Percentiles rank a stretch among this genome's conserved stretches.
Conservation (phyloP, 1,140 invertebrate genomes). For the Nylanderia fulva region DNA sequence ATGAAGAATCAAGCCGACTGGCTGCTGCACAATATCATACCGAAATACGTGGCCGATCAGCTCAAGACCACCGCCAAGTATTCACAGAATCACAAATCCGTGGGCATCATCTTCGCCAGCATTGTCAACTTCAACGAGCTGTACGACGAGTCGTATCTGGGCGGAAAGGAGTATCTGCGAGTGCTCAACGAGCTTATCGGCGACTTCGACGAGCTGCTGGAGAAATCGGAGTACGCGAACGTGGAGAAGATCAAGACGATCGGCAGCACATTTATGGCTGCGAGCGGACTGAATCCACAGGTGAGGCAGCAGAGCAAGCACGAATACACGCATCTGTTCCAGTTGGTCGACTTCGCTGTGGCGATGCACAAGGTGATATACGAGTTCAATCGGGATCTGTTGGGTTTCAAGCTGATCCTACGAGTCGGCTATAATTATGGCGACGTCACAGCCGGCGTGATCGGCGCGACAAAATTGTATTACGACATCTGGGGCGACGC, state of each 20-base stretch:
- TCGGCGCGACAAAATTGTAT: constrained; percentile 97
- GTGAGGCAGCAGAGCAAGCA: constrained; percentile 87
- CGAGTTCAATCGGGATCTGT: constrained; percentile 94
- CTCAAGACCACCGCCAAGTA: constrained; percentile 97
- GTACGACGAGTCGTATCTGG: constrained; percentile 97
- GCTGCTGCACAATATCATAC: constrained; percentile 98
- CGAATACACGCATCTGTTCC: constrained; percentile 92
- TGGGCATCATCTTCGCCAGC: constrained; percentile 97
- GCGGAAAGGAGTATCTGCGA: constrained; percentile 96
- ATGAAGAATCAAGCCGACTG: constrained; percentile 98
- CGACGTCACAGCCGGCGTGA: constrained; percentile 97
- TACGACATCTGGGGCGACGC: constrained; percentile 99
- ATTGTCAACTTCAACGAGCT: constrained; percentile 98
- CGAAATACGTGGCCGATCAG: constrained; percentile 96
- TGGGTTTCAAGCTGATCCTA: constrained; percentile 97
- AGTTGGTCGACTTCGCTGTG: constrained; percentile 95
- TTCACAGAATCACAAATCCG: constrained; percentile 97
- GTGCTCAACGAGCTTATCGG: constrained; percentile 98
- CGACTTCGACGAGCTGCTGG: constrained; percentile 97
- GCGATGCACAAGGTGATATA: constrained; percentile 95
- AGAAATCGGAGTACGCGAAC: constrained; percentile 92
- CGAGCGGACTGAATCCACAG: constrained; percentile 95
- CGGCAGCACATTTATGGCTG: constrained; percentile 98
- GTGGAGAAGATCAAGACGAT: constrained; percentile 99
- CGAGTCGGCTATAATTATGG: constrained; percentile 94